Evolutionary conservation across 2,888 invertebrate genomes (phyloP).

Genomic region (Apodemia zela): DNA sequence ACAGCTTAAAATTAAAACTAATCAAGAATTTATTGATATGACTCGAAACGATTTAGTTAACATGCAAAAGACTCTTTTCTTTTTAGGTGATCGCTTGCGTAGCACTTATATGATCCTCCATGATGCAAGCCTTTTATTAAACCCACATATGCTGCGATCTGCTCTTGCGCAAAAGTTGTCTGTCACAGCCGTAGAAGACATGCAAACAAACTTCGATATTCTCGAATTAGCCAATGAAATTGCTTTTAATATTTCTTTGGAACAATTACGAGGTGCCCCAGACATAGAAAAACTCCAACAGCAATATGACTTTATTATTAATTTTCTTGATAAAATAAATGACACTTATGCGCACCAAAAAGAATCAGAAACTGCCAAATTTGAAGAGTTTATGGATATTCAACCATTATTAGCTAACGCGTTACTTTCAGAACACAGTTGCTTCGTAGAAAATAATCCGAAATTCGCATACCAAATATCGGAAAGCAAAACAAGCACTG

Average conservation of each 20-base stretch:
- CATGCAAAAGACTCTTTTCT: slow-evolving; percentile 50
- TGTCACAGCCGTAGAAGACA: slow-evolving; percentile 61
- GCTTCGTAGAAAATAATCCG: slow-evolving; percentile 56
- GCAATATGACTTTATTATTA: slow-evolving; percentile 40
- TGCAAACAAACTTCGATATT: slow-evolving; percentile 54
- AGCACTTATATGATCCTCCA: slow-evolving; percentile 52
- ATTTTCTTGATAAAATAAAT: slow-evolving; percentile 45
- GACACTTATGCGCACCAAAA: slow-evolving; percentile 51
- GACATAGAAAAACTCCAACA: slow-evolving; percentile 53
- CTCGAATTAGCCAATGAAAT: slow-evolving; percentile 54
- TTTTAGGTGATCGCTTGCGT: slow-evolving; percentile 52
- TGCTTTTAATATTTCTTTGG: slow-evolving; percentile 51
- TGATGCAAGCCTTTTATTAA: slow-evolving; percentile 60
- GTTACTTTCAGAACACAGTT: slow-evolving; percentile 54
- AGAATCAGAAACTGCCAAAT: slow-evolving; percentile 48
- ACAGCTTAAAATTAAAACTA: slow-evolving; percentile 14
- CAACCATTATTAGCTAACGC: slow-evolving; percentile 27
- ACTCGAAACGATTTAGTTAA: slow-evolving; percentile 37
- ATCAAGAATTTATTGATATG: slow-evolving; percentile 25
- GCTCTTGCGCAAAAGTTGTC: slow-evolving; percentile 58
- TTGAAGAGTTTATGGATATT: slow-evolving; percentile 56
- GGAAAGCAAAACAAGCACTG: slow-evolving; percentile 25
- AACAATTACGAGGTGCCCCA: slow-evolving; percentile 48
- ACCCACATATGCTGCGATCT: slow-evolving; percentile 56
- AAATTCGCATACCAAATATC: slow-evolving; percentile 29